Evolutionary conservation across 2,888 invertebrate species (phyloP).

Genomic region (Mythimna loreyi): DNA sequence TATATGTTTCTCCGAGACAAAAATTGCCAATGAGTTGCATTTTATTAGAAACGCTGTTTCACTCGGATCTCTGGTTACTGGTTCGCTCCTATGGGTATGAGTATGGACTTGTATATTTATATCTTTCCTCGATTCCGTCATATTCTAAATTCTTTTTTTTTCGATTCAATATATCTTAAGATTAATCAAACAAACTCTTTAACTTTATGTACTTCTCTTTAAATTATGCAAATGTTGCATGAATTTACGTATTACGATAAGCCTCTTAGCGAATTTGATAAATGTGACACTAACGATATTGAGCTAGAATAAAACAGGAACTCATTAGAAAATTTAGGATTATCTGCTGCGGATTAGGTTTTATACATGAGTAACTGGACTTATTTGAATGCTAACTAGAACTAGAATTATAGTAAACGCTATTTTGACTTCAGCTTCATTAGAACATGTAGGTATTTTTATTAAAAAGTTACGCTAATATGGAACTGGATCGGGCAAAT

Average conservation of each 20-base stretch:
- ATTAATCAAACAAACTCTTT: neutral
- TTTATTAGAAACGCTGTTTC: neutral
- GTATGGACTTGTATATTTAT: no score
- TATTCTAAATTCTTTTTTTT: no score
- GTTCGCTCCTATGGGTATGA: no score
- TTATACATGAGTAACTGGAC: constrained; percentile 6
- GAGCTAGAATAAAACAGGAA: constrained; percentile 23
- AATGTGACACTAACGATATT: constrained; percentile 24
- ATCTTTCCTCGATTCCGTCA: no score
- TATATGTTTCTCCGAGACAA: neutral
- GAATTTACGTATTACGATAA: constrained; percentile 16
- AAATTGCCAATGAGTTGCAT: constrained; percentile 34
- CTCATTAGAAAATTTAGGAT: constrained; percentile 5
- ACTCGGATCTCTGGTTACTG: no score
- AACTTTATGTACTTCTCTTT: neutral
- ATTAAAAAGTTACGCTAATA: neutral
- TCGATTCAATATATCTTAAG: no score
- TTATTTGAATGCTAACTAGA: constrained; percentile 26
- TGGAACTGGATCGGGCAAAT: neutral
- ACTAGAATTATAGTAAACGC: neutral
- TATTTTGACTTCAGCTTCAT: constrained; percentile 5
- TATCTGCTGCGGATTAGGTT: constrained; percentile 18
- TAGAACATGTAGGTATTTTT: neutral
- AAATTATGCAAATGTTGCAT: constrained; percentile 16
- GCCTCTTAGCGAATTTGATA: constrained; percentile 26